phyloP scores from a whole-genome alignment of 2,113 vertebrate genomes.

The Thalassoma bifasciatum region DNA sequence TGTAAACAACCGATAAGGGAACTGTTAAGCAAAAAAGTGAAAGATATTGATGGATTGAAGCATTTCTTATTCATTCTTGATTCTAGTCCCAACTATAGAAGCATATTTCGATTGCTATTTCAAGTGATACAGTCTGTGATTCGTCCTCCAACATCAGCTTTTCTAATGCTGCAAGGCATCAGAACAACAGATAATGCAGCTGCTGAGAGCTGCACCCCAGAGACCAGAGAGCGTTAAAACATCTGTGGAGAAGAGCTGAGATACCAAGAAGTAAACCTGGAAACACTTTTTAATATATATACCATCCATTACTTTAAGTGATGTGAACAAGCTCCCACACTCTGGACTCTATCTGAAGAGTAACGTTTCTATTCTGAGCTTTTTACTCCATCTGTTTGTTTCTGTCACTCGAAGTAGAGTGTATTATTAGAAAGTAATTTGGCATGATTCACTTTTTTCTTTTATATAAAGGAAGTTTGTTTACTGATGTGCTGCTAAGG shows the following conservation, averaged over 20 bases:
- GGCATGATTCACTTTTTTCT: background rate
- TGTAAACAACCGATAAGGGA: too few species aligned
- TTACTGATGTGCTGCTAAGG: constrained; percentile 35
- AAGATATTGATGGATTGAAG: too few species aligned
- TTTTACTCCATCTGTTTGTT: constrained; percentile 18
- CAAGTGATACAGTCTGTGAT: too few species aligned
- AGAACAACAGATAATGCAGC: background rate
- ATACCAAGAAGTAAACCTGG: background rate
- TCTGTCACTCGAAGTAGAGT: background rate
- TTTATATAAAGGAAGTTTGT: background rate
- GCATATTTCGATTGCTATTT: too few species aligned
- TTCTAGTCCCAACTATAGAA: too few species aligned
- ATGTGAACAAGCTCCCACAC: background rate
- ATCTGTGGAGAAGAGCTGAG: background rate
- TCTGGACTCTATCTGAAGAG: background rate
- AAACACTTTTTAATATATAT: background rate
- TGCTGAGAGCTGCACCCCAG: background rate
- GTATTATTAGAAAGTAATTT: constrained; percentile 40
- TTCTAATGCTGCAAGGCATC: too few species aligned
- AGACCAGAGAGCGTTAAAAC: background rate
- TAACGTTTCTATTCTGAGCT: background rate
- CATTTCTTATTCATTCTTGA: too few species aligned
- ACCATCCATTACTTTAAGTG: background rate
- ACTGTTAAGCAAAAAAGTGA: too few species aligned
- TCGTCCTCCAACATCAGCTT: too few species aligned